Base-by-base conservation (phyloP, 2,797 vertebrate species). In the Falco novaeseelandiae region DNA sequence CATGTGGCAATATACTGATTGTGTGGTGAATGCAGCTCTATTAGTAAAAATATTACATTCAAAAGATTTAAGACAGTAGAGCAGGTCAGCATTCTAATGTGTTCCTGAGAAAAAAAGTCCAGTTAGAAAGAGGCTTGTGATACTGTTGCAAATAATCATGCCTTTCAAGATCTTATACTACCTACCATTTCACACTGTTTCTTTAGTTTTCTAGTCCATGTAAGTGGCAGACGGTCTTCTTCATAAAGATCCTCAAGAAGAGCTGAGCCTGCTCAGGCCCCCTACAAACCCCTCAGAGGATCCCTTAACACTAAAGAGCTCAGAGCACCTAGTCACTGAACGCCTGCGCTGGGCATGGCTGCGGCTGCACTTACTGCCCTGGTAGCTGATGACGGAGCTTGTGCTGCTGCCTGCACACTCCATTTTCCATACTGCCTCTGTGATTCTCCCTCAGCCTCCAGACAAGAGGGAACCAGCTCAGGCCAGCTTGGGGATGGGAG, bases 281-380 rank as follows among this genome's bases (percentile, higher is more conserved):
- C 9, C n/a, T 72, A 1, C 8, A 44, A n/a, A 8, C 13, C 14
- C 55, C n/a, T 36, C 26, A 12, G 57, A 55, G 11, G 32, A 51
- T 34, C 6, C 8, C 13, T 34, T 51, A 14, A 44, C 42, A 18
- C 16, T 18, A 44, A 44, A 44, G 42, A 44, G 42, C 17, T 17
- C 16, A 44, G 42, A 44, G 42, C 42, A 17, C 42, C 42, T 17
- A 44, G 17, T 44, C 42, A 44, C 20, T 27, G n/a, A 27, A 36
- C 25, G 14, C 11, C 14, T 25, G 5, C 0, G 1, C 22, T 29
- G 2, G 2, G 4, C 22, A 2, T 5, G 32, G 36, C 27, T 49
- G 59, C 0, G 1, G 15, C n/a, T 4, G 0, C 19, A 6, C 18
- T 57, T 52, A 15, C 32, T 38, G 14, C 9, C 29, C 21, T 6